These are phyloP conservation scores for Cryptus viduatorius DNA, from an alignment of 2,888 invertebrate genomes.

Conservation along the genomic window DNA sequence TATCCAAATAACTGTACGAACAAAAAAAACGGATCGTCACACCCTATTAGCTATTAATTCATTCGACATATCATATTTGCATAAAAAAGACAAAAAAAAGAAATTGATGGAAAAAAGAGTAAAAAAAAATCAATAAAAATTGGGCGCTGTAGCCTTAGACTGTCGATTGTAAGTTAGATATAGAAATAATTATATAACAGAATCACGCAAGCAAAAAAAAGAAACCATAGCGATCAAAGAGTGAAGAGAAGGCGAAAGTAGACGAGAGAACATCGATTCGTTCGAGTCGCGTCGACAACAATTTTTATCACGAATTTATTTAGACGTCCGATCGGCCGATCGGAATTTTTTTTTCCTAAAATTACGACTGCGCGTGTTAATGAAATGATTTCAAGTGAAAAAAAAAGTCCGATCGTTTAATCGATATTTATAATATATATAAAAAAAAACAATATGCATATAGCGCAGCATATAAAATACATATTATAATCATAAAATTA, in stretches of 20 bases:
- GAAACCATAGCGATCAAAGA: neutral
- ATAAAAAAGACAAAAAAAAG: constrained; percentile 38
- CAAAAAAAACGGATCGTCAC: constrained; percentile 66
- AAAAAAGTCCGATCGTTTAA: constrained; percentile 14
- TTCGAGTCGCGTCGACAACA: neutral
- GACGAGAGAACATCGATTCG: neutral
- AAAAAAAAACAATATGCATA: constrained; percentile 2
- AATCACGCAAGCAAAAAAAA: constrained; percentile 6
- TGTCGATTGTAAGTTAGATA: constrained; percentile 57
- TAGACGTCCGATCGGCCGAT: constrained; percentile 41
- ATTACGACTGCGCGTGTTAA: constrained; percentile 15
- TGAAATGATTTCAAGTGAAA: constrained; percentile 2
- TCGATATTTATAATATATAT: constrained; percentile 21
- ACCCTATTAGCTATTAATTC: constrained; percentile 72
- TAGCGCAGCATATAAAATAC: constrained; percentile 46
- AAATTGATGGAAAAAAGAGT: constrained; percentile 24
- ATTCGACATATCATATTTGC: constrained; percentile 79
- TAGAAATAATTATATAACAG: constrained; percentile 12
- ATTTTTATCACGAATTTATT: constrained; percentile 53
- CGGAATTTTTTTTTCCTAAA: neutral
- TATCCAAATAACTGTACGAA: constrained; percentile 14
- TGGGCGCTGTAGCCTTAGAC: constrained; percentile 46
- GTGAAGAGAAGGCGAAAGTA: constrained; percentile 8
- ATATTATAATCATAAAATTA: constrained; percentile 46
- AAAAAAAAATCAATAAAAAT: constrained; percentile 18